Base-by-base conservation (phyloP, 2,888 invertebrate genomes). In the Leptinotarsa haldemani region DNA sequence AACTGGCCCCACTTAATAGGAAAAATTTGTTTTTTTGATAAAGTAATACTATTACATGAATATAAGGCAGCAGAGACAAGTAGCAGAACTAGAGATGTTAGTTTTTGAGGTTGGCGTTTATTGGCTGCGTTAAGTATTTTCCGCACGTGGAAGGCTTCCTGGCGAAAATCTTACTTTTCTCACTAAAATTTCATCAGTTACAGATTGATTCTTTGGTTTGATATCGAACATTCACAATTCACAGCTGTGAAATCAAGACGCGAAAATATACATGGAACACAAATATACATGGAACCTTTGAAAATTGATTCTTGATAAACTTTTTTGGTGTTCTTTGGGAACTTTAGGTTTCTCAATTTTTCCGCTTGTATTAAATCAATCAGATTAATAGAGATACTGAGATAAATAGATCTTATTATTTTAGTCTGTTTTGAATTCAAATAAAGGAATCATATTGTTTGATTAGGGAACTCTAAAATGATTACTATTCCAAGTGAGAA, bases 61-160 rank as follows among this genome's bases (percentile, higher is more conserved):
- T 82, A 84, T 87, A 87, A 87, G 87, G 87, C 87, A 87, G 87
- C 86, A 84, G 86, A 86, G 86, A 87, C 66, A 75, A 76, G 77
- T 78, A 77, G 80, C 77, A 74, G 74, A 75, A 73, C 73, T 77
- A 75, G 70, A 76, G 71, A 68, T 68, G 50, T 56, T 67, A 53
- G 67, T 67, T 66, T 53, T 71, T 70, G 71, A 63, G 74, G 71
- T 74, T 78, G 70, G 74, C 69, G 70, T 65, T 65, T 66, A 66
- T 70, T 53, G 73, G 70, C 75, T 73, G 74, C 69, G 61, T 56
- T 67, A 61, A 46, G 40, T 65, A 22, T 46, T 53, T 56, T 69
- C 50, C 20, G 16, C 40, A 40, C 16, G 47, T 61, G 5, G 22
- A 69, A 16, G 9, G 58, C 5, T 40, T 25, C 13, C 30, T 40